Evolutionary conservation across 2,888 invertebrate genomes (phyloP).

Genomic region (Diadegma fenestrale): DNA sequence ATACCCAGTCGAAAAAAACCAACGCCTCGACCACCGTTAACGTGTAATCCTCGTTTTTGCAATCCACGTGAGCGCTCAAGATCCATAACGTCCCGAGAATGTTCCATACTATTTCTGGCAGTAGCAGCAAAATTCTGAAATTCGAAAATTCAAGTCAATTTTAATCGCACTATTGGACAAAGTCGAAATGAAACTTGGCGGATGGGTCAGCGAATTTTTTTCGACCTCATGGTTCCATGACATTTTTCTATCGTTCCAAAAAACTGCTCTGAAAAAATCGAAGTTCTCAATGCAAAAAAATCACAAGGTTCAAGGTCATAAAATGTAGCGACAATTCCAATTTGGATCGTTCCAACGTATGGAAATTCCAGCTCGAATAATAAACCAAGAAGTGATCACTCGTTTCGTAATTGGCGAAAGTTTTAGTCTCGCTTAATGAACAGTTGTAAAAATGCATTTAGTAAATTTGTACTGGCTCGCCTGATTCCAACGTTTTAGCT

Average conservation of each 20-base stretch:
- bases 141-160: not conserved
- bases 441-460: slow-evolving; percentile 1
- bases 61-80: slow-evolving; percentile 89
- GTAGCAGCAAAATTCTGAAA: slow-evolving; percentile 89
- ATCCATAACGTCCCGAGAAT: slow-evolving; percentile 94
- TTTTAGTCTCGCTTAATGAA: not conserved
- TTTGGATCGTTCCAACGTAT: not conserved
- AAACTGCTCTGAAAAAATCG: not conserved
- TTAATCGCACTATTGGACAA: not conserved
- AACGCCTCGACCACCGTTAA: slow-evolving; percentile 91
- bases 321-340: not conserved
- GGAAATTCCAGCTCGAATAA: not conserved
- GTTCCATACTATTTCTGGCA: slow-evolving; percentile 93
- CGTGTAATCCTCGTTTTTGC: slow-evolving; percentile 89
- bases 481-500: slow-evolving; percentile 8
- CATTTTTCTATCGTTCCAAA: not conserved
- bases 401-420: not conserved
- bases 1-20: slow-evolving; percentile 93
- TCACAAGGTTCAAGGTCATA: not conserved
- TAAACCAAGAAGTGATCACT: not conserved
- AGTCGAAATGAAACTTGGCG: not conserved
- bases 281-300: not conserved
- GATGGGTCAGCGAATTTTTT: not conserved
- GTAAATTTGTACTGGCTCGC: not conserved
- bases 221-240: not conserved